A percentile compares a stretch with the other conserved stretches of the same genome.
phyloP scores from a whole-genome alignment of 2,797 vertebrate species.

The Phyllotis vaccarum region DNA sequence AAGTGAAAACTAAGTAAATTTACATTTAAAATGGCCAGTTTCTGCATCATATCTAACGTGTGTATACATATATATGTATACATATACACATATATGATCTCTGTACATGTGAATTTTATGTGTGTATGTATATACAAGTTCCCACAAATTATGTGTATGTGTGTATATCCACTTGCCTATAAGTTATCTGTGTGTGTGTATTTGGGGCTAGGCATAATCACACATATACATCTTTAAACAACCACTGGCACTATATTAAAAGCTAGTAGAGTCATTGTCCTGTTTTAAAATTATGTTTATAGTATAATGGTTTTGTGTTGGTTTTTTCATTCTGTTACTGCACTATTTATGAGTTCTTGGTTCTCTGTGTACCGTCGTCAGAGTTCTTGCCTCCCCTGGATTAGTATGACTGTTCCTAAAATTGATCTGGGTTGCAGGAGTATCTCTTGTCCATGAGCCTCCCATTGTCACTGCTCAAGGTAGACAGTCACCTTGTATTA shows the following conservation, averaged over 20 bases:
- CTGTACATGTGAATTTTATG: background rate
- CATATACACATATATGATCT: background rate
- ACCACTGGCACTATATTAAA: constrained; percentile 23
- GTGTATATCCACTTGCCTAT: background rate
- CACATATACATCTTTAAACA: constrained; percentile 37
- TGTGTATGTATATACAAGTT: background rate
- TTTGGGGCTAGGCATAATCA: background rate
- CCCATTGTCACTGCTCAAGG: background rate
- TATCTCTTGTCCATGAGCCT: background rate
- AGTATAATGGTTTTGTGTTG: constrained; percentile 39
- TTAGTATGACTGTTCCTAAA: background rate
- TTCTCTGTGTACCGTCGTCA: constrained; percentile 14
- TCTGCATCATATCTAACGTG: background rate
- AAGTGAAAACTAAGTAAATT: constrained; percentile 57
- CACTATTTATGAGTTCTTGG: constrained; percentile 55
- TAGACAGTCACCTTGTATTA: background rate
- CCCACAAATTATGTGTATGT: background rate
- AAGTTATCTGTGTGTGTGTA: background rate
- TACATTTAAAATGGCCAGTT: constrained; percentile 51
- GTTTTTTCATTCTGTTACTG: constrained; percentile 52
- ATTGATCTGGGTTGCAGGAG: background rate
- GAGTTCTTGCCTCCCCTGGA: background rate
- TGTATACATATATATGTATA: background rate
- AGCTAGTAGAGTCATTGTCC: constrained; percentile 41
- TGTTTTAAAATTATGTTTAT: constrained; percentile 67